phyloP scores from a whole-genome alignment of 1,140 invertebrate species.

The Sesamia nonagrioides region DNA sequence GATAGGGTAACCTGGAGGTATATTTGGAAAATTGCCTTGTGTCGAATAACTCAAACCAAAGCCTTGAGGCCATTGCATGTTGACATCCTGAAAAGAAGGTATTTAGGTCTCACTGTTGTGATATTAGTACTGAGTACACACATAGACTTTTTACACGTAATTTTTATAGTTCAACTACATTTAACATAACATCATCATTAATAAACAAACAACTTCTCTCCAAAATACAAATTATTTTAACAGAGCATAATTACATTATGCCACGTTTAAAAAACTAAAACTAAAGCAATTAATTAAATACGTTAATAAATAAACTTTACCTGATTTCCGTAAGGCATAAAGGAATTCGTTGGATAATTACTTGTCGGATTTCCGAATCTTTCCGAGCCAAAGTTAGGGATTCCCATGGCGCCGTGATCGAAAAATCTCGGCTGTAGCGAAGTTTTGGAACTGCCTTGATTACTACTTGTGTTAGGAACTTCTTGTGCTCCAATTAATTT shows the following conservation, averaged over 20 bases:
- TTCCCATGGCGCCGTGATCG: conserved; percentile 23
- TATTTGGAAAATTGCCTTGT: conserved; percentile 24
- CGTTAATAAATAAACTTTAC: conserved; percentile 38
- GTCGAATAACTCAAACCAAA: neutral
- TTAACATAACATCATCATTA: neutral
- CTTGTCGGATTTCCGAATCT: conserved; percentile 39
- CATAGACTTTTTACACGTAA: neutral
- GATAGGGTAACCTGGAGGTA: conserved; percentile 1
- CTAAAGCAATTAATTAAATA: conserved; percentile 30
- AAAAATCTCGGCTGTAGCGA: conserved; percentile 30
- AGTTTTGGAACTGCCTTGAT: conserved; percentile 14
- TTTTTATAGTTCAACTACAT: neutral
- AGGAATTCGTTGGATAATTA: conserved; percentile 45
- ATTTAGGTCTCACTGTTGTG: too few relatives aligned
- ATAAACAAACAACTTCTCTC: too few relatives aligned
- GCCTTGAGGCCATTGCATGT: neutral
- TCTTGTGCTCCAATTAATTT: conserved; percentile 16
- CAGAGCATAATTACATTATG: neutral
- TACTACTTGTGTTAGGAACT: conserved; percentile 33
- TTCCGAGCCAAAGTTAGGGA: conserved; percentile 34
- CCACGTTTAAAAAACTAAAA: neutral
- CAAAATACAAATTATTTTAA: neutral
- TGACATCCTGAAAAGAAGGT: conserved; percentile 14
- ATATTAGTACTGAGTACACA: too few relatives aligned
- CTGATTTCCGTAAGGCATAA: conserved; percentile 41